A percentile compares a stretch with the other conserved stretches of the same genome.
These are phyloP conservation scores for Sterna hirundo DNA, from an alignment of 2,113 vertebrate genomes.

Conservation along the genomic window DNA sequence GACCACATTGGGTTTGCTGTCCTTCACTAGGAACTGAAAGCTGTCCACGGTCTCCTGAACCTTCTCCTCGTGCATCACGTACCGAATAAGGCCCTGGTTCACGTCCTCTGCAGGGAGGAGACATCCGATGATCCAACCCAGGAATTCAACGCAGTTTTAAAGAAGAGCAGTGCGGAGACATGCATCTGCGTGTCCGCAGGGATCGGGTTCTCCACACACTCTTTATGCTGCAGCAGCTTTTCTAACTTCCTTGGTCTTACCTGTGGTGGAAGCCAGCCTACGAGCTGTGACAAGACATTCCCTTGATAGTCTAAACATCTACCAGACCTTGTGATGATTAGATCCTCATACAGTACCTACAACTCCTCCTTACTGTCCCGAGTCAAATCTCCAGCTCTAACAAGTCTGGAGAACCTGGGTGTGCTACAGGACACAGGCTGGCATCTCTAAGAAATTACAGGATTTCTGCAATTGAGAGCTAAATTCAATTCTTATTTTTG, in stretches of 20 bases:
- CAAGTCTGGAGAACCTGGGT: not conserved
- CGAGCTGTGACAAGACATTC: not conserved
- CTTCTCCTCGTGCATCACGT: slow-evolving; percentile 83
- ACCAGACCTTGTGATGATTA: not conserved
- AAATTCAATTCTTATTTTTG: not conserved
- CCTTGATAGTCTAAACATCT: not conserved
- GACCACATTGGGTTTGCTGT: slow-evolving; percentile 92
- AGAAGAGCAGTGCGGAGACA: fast-evolving
- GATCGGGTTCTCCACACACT: fast-evolving
- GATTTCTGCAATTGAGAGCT: not conserved
- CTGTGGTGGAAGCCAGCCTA: not conserved
- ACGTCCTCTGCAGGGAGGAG: slow-evolving; percentile 82
- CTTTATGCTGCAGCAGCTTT: not conserved
- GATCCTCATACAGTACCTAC: not conserved
- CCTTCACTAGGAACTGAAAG: slow-evolving; percentile 95
- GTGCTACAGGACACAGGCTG: not conserved
- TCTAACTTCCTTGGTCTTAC: not conserved
- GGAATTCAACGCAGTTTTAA: not conserved
- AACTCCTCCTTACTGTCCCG: not conserved
- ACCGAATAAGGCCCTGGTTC: slow-evolving; percentile 90
- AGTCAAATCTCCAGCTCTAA: not conserved
- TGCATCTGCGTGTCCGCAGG: fast-evolving
- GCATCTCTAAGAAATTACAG: fast-evolving
- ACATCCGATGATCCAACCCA: not conserved
- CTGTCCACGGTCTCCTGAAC: slow-evolving; percentile 84